Conservation (phyloP, 2,888 invertebrate species). For the Molanna angustata region DNA sequence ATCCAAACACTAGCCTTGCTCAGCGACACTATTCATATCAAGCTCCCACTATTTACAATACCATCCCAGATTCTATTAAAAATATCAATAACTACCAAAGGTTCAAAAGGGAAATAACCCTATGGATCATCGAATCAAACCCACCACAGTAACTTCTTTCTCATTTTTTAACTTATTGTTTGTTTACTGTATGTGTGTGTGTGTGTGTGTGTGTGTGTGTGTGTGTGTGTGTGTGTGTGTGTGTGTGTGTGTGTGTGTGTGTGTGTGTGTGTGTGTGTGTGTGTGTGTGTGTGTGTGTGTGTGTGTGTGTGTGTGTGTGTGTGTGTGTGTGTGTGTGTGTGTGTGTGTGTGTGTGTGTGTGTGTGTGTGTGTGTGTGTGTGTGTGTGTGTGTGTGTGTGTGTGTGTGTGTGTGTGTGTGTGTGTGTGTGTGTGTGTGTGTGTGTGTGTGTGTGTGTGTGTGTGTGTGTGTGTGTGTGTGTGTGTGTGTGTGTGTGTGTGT, state of each 20-base stretch:
- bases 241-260: not conserved
- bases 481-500: constrained; percentile 8
- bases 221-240: not conserved
- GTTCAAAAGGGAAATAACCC: no score
- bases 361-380: constrained; percentile 3
- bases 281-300: not conserved
- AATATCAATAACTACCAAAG: no score
- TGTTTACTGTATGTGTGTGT: not conserved
- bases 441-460: constrained; percentile 7
- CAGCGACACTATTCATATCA: no score
- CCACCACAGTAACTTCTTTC: no score
- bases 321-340: not conserved
- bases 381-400: constrained; percentile 3
- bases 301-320: not conserved
- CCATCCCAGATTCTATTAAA: no score
- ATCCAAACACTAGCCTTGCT: no score
- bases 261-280: not conserved
- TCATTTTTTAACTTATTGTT: no score
- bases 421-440: constrained; percentile 7
- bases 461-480: constrained; percentile 7
- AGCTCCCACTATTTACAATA: no score
- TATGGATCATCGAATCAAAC: no score
- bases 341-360: constrained; percentile 1
- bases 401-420: constrained; percentile 7
- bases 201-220: not conserved